Evolutionary conservation across 1,140 invertebrate genomes (phyloP).

Genomic region (Arctopsyche grandis): DNA sequence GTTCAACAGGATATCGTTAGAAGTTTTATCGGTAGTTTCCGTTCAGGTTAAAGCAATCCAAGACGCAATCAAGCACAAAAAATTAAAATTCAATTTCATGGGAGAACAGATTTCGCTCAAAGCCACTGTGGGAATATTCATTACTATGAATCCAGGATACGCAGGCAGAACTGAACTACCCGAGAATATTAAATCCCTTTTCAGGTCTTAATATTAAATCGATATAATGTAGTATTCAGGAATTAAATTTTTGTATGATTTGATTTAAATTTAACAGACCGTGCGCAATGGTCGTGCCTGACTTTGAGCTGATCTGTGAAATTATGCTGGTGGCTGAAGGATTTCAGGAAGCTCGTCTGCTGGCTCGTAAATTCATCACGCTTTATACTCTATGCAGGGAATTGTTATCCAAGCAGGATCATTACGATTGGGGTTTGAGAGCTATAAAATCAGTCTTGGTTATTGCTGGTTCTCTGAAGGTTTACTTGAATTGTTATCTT

Average conservation of each 20-base stretch:
- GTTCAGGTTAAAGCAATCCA: constrained; percentile 85
- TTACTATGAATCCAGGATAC: constrained; percentile 95
- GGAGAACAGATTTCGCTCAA: constrained; percentile 82
- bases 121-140: constrained; percentile 89
- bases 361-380: constrained; percentile 93
- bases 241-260: constrained; percentile 9
- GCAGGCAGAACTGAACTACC: constrained; percentile 87
- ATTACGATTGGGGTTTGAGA: constrained; percentile 94
- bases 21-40: constrained; percentile 92
- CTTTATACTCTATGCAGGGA: constrained; percentile 89
- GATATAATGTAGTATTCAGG: not conserved
- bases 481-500: constrained; percentile 55
- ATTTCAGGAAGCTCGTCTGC: constrained; percentile 85
- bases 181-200: constrained; percentile 80
- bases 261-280: constrained; percentile 68
- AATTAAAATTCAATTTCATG: constrained; percentile 83
- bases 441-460: constrained; percentile 94
- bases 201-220: constrained; percentile 65
- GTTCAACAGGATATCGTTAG: constrained; percentile 93
- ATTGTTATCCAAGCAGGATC: constrained; percentile 91
- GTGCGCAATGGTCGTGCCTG: constrained; percentile 95
- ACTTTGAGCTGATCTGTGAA: constrained; percentile 93
- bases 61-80: constrained; percentile 86
- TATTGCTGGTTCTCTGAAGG: constrained; percentile 85
- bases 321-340: constrained; percentile 95